Conservation (phyloP, 1,140 invertebrate species). For the Pissodes strobi region DNA sequence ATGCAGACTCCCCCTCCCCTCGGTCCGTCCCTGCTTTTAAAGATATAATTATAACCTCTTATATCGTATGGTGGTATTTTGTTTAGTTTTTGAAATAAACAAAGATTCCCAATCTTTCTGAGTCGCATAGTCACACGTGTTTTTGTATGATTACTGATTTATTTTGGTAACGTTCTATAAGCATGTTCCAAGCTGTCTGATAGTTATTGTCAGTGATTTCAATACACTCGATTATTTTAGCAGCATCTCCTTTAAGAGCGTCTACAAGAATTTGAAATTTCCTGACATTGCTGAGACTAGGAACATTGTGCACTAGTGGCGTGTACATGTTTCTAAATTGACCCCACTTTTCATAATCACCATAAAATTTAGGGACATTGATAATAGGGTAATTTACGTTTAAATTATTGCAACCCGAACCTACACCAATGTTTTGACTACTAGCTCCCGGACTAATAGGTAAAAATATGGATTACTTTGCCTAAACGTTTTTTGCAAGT, state of each 20-base stretch:
- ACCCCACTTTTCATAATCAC: slow-evolving; percentile 2
- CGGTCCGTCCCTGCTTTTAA: no score
- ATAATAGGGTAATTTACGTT: no score
- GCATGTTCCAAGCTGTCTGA: not conserved
- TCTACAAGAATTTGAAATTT: not conserved
- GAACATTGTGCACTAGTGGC: not conserved
- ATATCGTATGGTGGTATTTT: no score
- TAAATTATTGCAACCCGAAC: no score
- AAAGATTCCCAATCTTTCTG: slow-evolving; percentile 4
- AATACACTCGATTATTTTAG: not conserved
- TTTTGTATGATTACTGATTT: not conserved
- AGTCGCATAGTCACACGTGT: not conserved
- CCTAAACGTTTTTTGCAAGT: no score
- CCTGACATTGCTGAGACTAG: no score
- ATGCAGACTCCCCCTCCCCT: no score
- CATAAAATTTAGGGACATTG: slow-evolving; percentile 5
- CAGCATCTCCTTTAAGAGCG: not conserved
- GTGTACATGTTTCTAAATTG: slow-evolving; percentile 5
- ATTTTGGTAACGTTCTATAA: not conserved
- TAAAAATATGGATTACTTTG: no score
- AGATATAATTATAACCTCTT: no score
- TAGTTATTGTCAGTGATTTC: slow-evolving; percentile 1
- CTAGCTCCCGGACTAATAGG: no score
- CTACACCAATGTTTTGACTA: no score
- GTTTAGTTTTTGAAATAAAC: slow-evolving; percentile 1